Conservation (phyloP, 2,797 vertebrate genomes). For the Erpetoichthys calabaricus region DNA sequence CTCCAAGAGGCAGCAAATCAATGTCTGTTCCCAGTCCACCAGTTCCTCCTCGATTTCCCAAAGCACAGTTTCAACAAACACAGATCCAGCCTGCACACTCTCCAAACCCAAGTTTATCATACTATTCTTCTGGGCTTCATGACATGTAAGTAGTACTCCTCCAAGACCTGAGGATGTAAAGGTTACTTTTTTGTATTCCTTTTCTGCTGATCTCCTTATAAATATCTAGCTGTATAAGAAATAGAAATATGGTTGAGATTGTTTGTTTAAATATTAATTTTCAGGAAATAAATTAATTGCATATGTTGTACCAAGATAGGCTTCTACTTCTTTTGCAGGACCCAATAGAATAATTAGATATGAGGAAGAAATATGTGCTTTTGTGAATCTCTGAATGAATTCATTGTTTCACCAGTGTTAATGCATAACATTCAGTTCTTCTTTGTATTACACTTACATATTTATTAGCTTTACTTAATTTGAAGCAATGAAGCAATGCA, state of each 20-base stretch:
- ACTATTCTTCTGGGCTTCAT: constrained; percentile 83
- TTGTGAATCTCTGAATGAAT: too few relatives aligned
- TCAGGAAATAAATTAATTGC: too few relatives aligned
- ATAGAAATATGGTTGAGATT: too few relatives aligned
- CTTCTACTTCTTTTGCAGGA: too few relatives aligned
- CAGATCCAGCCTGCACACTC: constrained; percentile 36
- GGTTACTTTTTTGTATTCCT: neutral
- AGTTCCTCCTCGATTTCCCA: constrained; percentile 66
- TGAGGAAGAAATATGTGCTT: too few relatives aligned
- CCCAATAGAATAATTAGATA: too few relatives aligned
- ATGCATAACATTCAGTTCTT: too few relatives aligned
- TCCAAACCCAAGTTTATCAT: constrained; percentile 74
- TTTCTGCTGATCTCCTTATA: neutral
- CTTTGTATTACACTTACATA: too few relatives aligned
- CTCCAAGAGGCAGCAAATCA: constrained; percentile 64
- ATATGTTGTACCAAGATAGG: too few relatives aligned
- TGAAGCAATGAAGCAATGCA: neutral
- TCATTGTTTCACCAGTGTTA: too few relatives aligned
- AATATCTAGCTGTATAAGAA: neutral
- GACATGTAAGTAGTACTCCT: constrained; percentile 54
- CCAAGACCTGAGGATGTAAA: neutral
- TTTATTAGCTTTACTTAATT: neutral
- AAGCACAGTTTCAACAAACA: constrained; percentile 24
- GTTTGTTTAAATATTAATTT: too few relatives aligned
- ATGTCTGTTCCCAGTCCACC: constrained; percentile 61